A percentile compares a stretch with the other conserved stretches of the same genome.
Conservation (phyloP, 2,797 vertebrate genomes). For the Amazona finschi region DNA sequence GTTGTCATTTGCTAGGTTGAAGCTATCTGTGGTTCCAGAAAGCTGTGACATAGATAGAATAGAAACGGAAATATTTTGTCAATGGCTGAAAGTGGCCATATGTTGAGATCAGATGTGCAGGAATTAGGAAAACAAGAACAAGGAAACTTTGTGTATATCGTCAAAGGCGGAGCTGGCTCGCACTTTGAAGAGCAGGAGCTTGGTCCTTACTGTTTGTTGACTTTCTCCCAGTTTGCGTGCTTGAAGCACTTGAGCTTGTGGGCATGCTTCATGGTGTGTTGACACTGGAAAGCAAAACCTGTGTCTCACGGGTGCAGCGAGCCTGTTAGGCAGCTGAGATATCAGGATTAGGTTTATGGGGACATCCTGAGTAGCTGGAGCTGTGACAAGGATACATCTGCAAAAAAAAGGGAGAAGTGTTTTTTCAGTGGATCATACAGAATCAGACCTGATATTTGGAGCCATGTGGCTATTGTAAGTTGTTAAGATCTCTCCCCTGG, state of each 20-base stretch:
- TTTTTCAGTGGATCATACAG: background rate
- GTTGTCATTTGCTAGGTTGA: background rate
- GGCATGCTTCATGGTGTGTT: background rate
- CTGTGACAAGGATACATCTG: background rate
- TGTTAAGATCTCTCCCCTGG: background rate
- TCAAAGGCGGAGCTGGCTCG: background rate
- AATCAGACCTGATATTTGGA: background rate
- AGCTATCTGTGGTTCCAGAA: background rate
- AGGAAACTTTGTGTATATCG: background rate
- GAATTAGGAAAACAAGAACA: conserved; percentile 37
- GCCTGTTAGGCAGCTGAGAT: background rate
- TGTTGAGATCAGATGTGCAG: conserved; percentile 42
- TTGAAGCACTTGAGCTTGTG: background rate
- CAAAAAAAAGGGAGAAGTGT: background rate
- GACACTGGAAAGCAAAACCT: background rate
- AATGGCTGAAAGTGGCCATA: conserved; percentile 14
- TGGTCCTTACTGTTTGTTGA: background rate
- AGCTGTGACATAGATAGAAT: background rate
- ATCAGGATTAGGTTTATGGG: background rate
- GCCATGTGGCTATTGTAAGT: background rate
- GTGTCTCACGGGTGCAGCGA: background rate
- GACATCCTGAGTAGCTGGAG: background rate
- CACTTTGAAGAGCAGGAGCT: background rate
- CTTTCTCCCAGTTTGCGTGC: background rate
- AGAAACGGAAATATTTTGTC: conserved; percentile 47